Evolutionary conservation across 2,113 vertebrate genomes (phyloP), one percentile per base, ranked within the genome.

Genomic region (Phalacrocorax brasilianus): DNA sequence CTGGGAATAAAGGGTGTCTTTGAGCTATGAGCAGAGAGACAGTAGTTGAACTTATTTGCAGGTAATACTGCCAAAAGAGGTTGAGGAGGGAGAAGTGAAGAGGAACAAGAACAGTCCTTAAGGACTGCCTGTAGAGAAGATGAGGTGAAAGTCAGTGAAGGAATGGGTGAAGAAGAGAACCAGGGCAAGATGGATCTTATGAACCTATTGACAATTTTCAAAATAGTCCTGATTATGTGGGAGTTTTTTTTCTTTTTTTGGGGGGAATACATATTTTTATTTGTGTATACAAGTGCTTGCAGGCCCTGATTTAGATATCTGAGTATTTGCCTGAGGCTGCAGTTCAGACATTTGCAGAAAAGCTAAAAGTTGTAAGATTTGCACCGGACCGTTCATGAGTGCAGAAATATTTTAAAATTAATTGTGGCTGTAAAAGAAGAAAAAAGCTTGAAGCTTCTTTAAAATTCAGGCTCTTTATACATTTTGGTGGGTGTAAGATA

Each of bases 361-460:
- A 85, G 12, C 77, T 81, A 17, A 30, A 92, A 92, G 63, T 44
- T 63, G 53, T 74, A 83, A 62, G 40, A 61, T 85, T 52, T 85
- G 58, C 50, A 90, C 30, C 40, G 72, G 38, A 82, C 72, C 45
- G 44, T 70, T 81, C 53, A n/a, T 65, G 35, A 81, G 14, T 59
- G 45, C 47, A 88, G 67, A 62, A 93, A 83, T 93, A 76, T 47
- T 90, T 94, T 80, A 9, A 35, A 92, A 91, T 40, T 87, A 93
- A 68, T 88, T 91, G n/a, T 76, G 30, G 22, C 56, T 84, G 30
- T 61, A 67, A 91, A 93, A 67, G 55, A 65, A 63, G 62, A 67
- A 84, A 78, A 81, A 77, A n/a, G 2, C 7, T 56, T 85, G 58
- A 81, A 75, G 15, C 5, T 23, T 77, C 38, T 68, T 94, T 93